Percentiles rank a stretch among this genome's conserved stretches.
Conservation (phyloP, 2,797 vertebrate species). For the Sebastes trivittatus region DNA sequence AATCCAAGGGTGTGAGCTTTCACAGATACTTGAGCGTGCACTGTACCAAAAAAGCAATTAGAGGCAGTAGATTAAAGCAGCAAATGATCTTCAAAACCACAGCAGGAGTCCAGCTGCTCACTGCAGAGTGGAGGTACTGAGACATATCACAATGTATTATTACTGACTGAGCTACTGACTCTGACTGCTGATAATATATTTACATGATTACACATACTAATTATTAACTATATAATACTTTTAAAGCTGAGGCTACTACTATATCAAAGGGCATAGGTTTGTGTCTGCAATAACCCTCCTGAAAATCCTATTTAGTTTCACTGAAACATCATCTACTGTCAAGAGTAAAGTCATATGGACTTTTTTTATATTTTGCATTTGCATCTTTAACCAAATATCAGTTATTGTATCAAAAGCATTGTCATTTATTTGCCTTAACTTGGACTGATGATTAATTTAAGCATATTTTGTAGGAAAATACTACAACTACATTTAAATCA, state of each 20-base stretch:
- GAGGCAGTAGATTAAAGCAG: slow-evolving; percentile 57
- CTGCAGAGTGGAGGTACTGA: slow-evolving; percentile 32
- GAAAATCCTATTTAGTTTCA: background rate
- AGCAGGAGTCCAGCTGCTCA: slow-evolving; percentile 62
- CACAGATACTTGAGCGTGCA: slow-evolving; percentile 37
- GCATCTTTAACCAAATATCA: background rate
- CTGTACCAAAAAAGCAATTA: slow-evolving; percentile 52
- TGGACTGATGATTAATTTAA: background rate
- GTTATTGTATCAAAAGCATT: background rate
- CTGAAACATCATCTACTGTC: background rate
- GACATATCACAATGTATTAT: slow-evolving; percentile 36
- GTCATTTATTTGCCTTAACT: background rate
- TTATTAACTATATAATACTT: background rate
- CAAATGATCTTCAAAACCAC: slow-evolving; percentile 66
- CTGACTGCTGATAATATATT: slow-evolving; percentile 6
- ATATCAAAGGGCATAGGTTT: background rate
- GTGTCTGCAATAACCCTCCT: background rate
- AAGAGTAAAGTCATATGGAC: background rate
- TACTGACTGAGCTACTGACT: slow-evolving; percentile 13
- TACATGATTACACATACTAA: background rate
- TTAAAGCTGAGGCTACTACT: background rate
- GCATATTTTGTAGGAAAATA: background rate
- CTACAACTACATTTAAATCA: background rate
- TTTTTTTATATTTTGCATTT: background rate
- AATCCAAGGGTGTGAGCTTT: slow-evolving; percentile 44